Conservation (phyloP, 1,140 invertebrate species). For the Drosophila orena region DNA sequence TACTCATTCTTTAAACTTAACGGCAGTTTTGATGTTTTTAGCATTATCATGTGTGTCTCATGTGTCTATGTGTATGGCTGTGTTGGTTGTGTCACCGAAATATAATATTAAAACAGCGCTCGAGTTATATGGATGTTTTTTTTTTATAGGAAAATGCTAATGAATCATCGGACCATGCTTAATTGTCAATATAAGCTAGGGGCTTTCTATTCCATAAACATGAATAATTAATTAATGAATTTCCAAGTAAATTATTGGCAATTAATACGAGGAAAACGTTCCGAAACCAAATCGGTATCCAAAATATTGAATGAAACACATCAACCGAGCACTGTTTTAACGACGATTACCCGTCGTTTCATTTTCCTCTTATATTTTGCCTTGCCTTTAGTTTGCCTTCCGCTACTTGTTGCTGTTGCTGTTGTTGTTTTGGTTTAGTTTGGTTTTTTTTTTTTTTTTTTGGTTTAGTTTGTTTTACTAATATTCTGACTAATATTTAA, state of each 20-base stretch:
- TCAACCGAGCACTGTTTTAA: conserved; percentile 38
- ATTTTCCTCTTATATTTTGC: conserved; percentile 8
- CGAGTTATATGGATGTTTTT: background rate
- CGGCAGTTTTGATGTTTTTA: conserved; percentile 82
- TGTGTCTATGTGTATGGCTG: conserved; percentile 47
- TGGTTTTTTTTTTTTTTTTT: conserved; percentile 34
- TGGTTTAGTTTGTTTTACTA: conserved; percentile 60
- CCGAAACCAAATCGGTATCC: too few relatives aligned
- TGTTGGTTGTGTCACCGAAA: conserved; percentile 37
- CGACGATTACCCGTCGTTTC: conserved; percentile 29
- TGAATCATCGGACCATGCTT: conserved; percentile 2
- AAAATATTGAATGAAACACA: too few relatives aligned
- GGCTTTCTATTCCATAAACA: too few relatives aligned
- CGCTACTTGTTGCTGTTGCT: conserved; percentile 26
- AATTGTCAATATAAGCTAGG: background rate
- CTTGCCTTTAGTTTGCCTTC: conserved; percentile 30
- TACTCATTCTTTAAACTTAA: conserved; percentile 81
- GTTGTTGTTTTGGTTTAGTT: conserved; percentile 12
- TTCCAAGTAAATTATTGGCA: background rate
- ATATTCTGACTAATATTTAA: conserved; percentile 76
- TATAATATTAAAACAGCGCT: conserved; percentile 26
- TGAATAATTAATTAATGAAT: too few relatives aligned
- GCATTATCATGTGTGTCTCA: conserved; percentile 57
- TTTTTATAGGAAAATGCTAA: background rate
- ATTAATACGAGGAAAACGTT: background rate